Percentiles rank a stretch among this genome's conserved stretches.
Conservation (phyloP, 2,797 vertebrate species). For the Allobates femoralis region DNA sequence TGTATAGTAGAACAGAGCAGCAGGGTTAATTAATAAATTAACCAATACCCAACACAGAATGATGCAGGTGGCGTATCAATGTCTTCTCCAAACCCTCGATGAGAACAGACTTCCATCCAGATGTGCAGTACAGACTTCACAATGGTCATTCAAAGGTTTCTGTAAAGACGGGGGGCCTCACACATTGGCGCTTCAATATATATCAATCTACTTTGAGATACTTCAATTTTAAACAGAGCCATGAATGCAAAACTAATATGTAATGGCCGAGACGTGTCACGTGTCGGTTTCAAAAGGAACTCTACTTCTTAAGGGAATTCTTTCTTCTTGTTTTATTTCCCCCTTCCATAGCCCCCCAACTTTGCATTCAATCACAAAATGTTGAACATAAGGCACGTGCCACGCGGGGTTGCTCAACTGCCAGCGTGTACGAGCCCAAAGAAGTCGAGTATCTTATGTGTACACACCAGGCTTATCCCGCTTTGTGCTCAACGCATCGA, state of each 20-base stretch:
- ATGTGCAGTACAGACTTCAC: slow-evolving; percentile 8
- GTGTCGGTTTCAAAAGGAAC: not conserved
- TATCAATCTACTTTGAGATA: slow-evolving; percentile 6
- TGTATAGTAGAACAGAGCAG: too few species aligned
- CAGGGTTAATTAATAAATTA: too few species aligned
- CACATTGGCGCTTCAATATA: not conserved
- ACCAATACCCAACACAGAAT: not conserved
- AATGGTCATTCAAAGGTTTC: not conserved
- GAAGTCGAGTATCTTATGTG: slow-evolving; percentile 34
- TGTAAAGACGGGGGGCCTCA: not conserved
- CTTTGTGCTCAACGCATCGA: slow-evolving; percentile 23
- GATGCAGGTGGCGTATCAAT: too few species aligned
- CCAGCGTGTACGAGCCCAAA: slow-evolving; percentile 15
- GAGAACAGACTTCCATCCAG: not conserved
- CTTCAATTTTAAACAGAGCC: not conserved
- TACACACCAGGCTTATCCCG: slow-evolving; percentile 49
- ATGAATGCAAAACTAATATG: too few species aligned
- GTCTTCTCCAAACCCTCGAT: not conserved
- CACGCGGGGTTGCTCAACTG: slow-evolving; percentile 32
- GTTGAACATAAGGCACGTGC: slow-evolving; percentile 24
- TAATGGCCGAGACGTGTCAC: not conserved
- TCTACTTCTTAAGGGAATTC: slow-evolving; percentile 5
- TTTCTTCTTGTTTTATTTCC: not conserved
- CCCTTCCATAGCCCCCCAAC: too few species aligned
- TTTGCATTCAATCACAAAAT: slow-evolving; percentile 3